Percentiles rank a stretch among this genome's conserved stretches.
Evolutionary conservation across 2,113 vertebrate genomes (phyloP).

Genomic region (Apteryx mantelli): DNA sequence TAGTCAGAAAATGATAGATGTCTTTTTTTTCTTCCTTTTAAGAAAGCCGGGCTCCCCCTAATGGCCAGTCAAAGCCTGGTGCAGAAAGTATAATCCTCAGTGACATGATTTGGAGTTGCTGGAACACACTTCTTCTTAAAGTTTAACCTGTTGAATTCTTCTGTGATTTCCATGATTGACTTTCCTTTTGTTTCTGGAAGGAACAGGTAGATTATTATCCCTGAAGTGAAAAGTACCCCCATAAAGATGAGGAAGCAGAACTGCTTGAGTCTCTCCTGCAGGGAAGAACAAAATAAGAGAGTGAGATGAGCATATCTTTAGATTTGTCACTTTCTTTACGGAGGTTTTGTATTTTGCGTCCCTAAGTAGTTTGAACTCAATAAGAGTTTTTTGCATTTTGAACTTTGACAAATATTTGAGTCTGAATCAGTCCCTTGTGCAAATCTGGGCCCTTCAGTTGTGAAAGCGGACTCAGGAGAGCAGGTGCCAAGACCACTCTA

Average conservation of each 20-base stretch:
- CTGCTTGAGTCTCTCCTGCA: constrained; percentile 81
- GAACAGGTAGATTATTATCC: constrained; percentile 76
- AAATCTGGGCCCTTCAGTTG: background rate
- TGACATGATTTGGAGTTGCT: background rate
- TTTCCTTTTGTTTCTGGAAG: constrained; percentile 92
- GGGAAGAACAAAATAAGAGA: constrained; percentile 22
- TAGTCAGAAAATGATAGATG: background rate
- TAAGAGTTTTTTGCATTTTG: background rate
- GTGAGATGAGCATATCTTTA: background rate
- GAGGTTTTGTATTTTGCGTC: background rate
- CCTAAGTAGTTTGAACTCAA: background rate
- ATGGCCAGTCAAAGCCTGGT: constrained; percentile 1
- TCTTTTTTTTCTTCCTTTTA: background rate
- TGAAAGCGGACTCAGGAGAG: too few species aligned
- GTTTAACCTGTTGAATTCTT: constrained; percentile 86
- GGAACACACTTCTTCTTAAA: constrained; percentile 68
- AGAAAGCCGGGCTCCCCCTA: background rate
- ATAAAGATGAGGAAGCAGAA: constrained; percentile 88
- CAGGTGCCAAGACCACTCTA: background rate
- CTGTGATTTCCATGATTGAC: constrained; percentile 82
- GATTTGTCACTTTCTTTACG: background rate
- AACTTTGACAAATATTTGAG: background rate
- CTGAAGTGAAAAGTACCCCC: constrained; percentile 76
- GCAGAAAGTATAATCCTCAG: constrained; percentile 43
- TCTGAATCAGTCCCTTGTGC: background rate